Conservation (phyloP, 2,797 vertebrate species). For the Paramormyrops hopkinsi region DNA sequence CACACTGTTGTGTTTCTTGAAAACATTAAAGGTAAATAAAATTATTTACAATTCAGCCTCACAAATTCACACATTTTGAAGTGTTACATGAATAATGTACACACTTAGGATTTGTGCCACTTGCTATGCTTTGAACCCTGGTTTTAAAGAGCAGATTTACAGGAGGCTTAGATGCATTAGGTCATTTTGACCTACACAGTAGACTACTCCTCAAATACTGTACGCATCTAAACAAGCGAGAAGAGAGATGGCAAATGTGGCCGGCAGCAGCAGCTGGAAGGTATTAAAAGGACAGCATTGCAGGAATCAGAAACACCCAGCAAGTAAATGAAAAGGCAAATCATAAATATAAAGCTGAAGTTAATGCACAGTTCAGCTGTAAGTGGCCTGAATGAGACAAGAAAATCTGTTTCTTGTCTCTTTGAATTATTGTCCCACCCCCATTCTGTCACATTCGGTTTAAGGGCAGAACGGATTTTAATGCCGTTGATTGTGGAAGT, state of each 20-base stretch:
- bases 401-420: not conserved
- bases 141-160: not conserved
- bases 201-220: not conserved
- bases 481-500: not conserved
- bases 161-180: not conserved
- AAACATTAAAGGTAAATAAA: not conserved
- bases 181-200: not conserved
- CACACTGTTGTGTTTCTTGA: not conserved
- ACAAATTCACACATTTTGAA: not conserved
- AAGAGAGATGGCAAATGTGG: not conserved
- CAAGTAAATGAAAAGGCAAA: not conserved
- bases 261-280: not conserved
- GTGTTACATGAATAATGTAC: not conserved
- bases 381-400: not conserved
- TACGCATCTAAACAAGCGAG: not conserved
- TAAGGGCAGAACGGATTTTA: conserved; percentile 7
- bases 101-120: not conserved
- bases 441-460: not conserved
- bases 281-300: not conserved
- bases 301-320: not conserved
- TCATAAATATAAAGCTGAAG: not conserved
- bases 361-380: not conserved
- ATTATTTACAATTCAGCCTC: not conserved
- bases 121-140: not conserved
- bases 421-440: not conserved